Evolutionary conservation across 23 tunicate genomes (phyloP).

Genomic region (Trididemnum nubilum): DNA sequence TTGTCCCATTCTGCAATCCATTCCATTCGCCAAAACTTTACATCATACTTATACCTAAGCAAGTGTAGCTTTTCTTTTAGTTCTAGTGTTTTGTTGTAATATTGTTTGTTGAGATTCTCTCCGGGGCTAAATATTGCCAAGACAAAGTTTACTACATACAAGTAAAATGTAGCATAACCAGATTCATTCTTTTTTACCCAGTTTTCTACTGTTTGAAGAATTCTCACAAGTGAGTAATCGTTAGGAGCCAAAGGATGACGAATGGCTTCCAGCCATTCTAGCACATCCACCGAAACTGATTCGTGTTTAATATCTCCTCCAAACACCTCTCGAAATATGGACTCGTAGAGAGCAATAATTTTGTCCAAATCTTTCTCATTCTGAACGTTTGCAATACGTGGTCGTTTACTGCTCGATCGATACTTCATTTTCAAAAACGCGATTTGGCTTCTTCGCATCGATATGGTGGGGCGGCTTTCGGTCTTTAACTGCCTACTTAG

Average conservation of each 20-base stretch:
- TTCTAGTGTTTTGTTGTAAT: not conserved
- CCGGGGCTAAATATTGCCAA: slow-evolving; percentile 44
- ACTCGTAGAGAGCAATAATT: slow-evolving; percentile 24
- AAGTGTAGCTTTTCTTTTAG: not conserved
- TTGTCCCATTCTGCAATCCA: slow-evolving; percentile 29
- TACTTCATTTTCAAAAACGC: slow-evolving; percentile 33
- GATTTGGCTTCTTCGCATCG: slow-evolving; percentile 21
- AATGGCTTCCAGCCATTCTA: slow-evolving; percentile 69
- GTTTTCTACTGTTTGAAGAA: slow-evolving; percentile 28
- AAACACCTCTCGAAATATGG: not conserved
- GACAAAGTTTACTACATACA: slow-evolving; percentile 37
- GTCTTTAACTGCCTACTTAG: slow-evolving; percentile 40
- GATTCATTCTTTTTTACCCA: slow-evolving; percentile 52
- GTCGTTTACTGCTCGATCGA: not conserved
- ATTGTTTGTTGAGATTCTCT: not conserved
- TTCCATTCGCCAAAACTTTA: not conserved
- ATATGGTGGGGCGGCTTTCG: slow-evolving; percentile 34
- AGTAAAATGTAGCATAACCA: slow-evolving; percentile 55
- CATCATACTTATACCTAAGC: not conserved
- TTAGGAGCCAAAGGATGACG: slow-evolving; percentile 23
- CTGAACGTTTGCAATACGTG: slow-evolving; percentile 15
- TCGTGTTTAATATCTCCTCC: not conserved
- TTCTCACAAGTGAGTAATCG: slow-evolving; percentile 23
- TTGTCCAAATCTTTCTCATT: slow-evolving; percentile 7
- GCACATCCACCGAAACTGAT: slow-evolving; percentile 31